phyloP scores from a whole-genome alignment of 2,797 vertebrate genomes.

The Myotis myotis region DNA sequence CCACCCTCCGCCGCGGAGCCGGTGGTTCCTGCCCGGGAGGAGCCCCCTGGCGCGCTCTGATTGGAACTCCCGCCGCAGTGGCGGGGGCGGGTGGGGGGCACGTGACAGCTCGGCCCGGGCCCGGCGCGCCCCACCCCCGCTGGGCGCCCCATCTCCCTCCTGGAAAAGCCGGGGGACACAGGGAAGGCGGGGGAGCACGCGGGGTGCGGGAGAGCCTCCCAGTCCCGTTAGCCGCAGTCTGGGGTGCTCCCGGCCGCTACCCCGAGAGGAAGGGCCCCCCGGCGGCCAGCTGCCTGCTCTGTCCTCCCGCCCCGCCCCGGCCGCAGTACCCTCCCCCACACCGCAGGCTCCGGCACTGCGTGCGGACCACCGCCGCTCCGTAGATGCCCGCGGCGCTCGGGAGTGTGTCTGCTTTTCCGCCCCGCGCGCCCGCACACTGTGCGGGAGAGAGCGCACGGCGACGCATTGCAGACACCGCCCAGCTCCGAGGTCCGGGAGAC shows the following conservation, averaged over 20 bases:
- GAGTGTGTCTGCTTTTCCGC: too few relatives aligned
- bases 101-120: slow-evolving; percentile 68
- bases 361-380: slow-evolving; percentile 35
- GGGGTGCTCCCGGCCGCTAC: background rate
- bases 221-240: background rate
- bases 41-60: slow-evolving; percentile 74
- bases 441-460: background rate
- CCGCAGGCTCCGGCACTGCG: background rate
- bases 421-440: background rate
- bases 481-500: background rate
- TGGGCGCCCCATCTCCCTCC: slow-evolving; percentile 69
- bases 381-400: background rate
- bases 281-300: background rate
- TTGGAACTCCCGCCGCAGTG: slow-evolving; percentile 75
- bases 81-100: slow-evolving; percentile 61
- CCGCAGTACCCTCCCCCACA: slow-evolving; percentile 3
- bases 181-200: slow-evolving; percentile 37
- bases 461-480: background rate
- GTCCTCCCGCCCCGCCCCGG: slow-evolving; percentile 3
- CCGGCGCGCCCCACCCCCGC: slow-evolving; percentile 42
- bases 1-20: slow-evolving; percentile 79
- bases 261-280: background rate
- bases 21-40: slow-evolving; percentile 77
- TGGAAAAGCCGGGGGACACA: slow-evolving; percentile 77
- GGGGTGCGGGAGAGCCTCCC: slow-evolving; percentile 28